Evolutionary conservation across 2,113 vertebrate species (phyloP).

Genomic region (Cervus canadensis): DNA sequence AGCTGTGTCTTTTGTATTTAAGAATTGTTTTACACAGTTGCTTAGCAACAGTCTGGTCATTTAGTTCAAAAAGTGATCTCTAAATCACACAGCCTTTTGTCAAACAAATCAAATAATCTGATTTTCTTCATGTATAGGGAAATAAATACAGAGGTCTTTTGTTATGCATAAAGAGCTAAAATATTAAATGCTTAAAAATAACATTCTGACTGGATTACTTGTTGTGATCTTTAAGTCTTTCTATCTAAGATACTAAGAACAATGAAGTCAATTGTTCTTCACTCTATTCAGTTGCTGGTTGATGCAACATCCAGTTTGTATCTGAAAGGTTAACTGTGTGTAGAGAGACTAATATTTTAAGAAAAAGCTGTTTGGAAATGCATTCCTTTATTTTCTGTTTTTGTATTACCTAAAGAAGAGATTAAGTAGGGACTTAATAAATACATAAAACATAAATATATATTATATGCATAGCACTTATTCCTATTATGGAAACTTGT

Average conservation of each 20-base stretch:
- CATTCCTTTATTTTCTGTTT: neutral
- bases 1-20: slow-evolving; percentile 54
- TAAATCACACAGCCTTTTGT: slow-evolving; percentile 62
- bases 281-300: neutral
- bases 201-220: neutral
- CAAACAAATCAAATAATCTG: slow-evolving; percentile 10
- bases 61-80: slow-evolving; percentile 67
- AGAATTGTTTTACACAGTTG: slow-evolving; percentile 66
- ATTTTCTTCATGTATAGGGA: neutral
- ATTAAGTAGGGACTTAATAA: neutral
- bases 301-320: neutral
- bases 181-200: slow-evolving; percentile 5
- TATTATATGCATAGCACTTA: neutral
- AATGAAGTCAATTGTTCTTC: neutral
- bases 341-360: neutral
- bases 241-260: slow-evolving; percentile 1
- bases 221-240: neutral
- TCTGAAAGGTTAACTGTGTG: neutral
- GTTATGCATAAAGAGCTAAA: neutral
- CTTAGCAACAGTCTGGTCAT: slow-evolving; percentile 78
- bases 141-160: neutral
- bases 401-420: neutral
- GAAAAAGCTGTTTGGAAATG: slow-evolving; percentile 9
- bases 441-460: neutral
- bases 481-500: neutral